Evolutionary conservation across 53 echinoderm and acorn worm genomes (phyloP).

Genomic region (Crossaster papposus): DNA sequence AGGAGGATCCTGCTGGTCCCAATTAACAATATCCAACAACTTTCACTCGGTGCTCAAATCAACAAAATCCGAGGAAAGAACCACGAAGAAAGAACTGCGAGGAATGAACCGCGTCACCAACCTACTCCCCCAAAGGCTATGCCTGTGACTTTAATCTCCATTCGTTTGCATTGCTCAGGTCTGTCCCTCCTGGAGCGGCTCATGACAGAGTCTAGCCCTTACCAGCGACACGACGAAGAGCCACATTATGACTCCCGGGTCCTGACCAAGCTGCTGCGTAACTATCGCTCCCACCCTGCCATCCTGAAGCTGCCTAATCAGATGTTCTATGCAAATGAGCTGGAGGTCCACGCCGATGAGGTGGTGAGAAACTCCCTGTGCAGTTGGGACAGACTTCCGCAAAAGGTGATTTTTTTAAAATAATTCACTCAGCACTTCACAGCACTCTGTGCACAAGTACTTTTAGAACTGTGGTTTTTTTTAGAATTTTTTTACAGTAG

Average conservation of each 20-base stretch:
- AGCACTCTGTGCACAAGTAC: not conserved
- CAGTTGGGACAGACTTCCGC: constrained; percentile 77
- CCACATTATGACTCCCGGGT: constrained; percentile 68
- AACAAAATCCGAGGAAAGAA: too few relatives aligned
- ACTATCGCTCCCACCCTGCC: constrained; percentile 92
- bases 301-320: constrained; percentile 86
- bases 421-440: not conserved
- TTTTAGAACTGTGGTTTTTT: too few relatives aligned
- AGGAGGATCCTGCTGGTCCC: too few relatives aligned
- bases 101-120: too few relatives aligned
- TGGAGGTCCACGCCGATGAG: constrained; percentile 77
- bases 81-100: too few relatives aligned
- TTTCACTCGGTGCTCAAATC: too few relatives aligned
- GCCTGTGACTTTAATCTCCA: not conserved
- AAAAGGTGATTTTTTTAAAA: not conserved
- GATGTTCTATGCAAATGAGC: constrained; percentile 93
- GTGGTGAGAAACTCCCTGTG: constrained; percentile 71
- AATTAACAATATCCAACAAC: too few relatives aligned
- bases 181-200: constrained; percentile 83
- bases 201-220: constrained; percentile 68
- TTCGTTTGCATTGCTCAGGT: constrained; percentile 33
- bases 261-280: constrained; percentile 88
- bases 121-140: not conserved
- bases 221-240: constrained; percentile 60
- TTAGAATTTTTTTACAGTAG: too few relatives aligned